Evolutionary conservation across 2,113 vertebrate species (phyloP), one percentile per base, ranked within the genome.

Genomic region (Spheniscus mendiculus): DNA sequence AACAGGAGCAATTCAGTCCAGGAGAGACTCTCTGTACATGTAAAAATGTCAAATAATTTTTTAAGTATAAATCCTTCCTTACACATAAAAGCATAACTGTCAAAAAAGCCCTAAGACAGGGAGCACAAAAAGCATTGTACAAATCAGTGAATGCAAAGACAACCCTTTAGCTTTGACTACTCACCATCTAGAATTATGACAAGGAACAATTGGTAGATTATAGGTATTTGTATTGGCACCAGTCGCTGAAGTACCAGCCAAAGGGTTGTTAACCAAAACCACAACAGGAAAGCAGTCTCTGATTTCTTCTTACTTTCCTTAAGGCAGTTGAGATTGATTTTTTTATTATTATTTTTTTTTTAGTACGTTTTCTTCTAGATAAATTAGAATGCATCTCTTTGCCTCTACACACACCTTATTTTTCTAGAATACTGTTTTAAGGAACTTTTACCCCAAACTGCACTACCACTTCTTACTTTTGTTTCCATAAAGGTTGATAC

Each of bases 221-320:
- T 76, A 87, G 74, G 65, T 96, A 87, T 96, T 96, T 94, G 55
- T 96, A 85, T 82, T 94, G 91, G 93, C 93, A 91, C 30, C 56
- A 67, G 72, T 85, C 5, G 2, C 45, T 49, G 73, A 78, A 93
- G 40, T 88, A 85, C 78, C 86, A 76, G 87, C 92, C 86, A 97
- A 87, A 55, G 56, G 36, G 69, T 86, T 82, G 50, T 87, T 95
- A 95, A 92, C 76, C 85, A 87, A 97, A 93, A 76, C 94, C 87
- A 72, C 96, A 96, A 87, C 81, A 96, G 86, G 93, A 93, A 92
- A 79, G 72, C 73, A 79, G 74, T 89, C 53, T 87, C 92, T 94
- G 65, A 92, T 90, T 94, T 95, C 84, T 88, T 83, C 77, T 89
- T 74, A 74, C 82, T 87, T 93, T 81, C 42, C 56, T 91, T 63